These are phyloP conservation scores for Himantopus leucocephalus DNA, from an alignment of 2,113 vertebrate species.

Conservation along the genomic window DNA sequence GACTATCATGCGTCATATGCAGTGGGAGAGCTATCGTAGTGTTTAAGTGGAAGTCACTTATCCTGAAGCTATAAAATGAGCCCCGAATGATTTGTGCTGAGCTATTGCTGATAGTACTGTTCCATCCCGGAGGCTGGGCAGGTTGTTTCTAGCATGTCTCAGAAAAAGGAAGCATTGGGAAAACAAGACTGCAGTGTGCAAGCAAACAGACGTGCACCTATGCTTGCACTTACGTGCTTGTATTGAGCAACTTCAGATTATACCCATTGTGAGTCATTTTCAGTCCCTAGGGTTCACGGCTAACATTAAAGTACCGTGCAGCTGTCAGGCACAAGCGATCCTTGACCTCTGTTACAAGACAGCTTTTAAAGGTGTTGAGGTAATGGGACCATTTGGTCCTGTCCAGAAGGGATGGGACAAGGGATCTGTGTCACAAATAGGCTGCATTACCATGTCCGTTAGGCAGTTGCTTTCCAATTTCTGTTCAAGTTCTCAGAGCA, in stretches of 20 bases:
- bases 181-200: not conserved
- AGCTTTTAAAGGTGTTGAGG: not conserved
- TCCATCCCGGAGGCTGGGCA: not conserved
- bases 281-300: not conserved
- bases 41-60: not conserved
- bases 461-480: not conserved
- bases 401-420: not conserved
- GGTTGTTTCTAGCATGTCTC: not conserved
- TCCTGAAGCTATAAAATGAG: not conserved
- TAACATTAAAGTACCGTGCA: not conserved
- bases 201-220: not conserved
- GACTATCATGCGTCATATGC: not conserved
- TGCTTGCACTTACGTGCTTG: fast-evolving
- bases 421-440: not conserved
- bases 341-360: not conserved
- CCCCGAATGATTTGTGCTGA: not conserved
- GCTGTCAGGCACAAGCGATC: not conserved
- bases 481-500: not conserved
- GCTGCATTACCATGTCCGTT: not conserved
- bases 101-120: not conserved
- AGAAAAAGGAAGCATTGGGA: not conserved
- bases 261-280: not conserved
- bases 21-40: not conserved
- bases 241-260: not conserved
- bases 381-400: not conserved